Conservation (phyloP, 2,113 vertebrate genomes). For the Cebidichthys violaceus region DNA sequence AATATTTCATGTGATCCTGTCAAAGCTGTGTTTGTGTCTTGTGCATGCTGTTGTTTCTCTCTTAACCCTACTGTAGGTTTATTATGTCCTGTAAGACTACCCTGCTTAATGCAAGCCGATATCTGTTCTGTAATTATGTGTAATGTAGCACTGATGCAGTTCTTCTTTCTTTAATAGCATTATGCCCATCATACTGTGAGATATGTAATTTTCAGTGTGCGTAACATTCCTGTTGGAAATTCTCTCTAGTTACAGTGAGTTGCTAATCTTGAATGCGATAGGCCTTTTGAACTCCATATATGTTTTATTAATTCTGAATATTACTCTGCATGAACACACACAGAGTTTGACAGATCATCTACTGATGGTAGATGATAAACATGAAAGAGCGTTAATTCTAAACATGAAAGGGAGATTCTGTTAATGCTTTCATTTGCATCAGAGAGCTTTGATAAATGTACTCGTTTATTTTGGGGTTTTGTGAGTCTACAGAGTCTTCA, state of each 20-base stretch:
- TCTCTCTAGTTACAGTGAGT: conserved; percentile 14
- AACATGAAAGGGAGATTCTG: conserved; percentile 2
- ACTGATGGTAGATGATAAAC: conserved; percentile 1
- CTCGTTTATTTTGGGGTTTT: conserved; percentile 25
- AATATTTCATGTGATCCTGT: conserved; percentile 50
- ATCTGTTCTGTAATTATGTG: conserved; percentile 57
- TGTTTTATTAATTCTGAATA: conserved; percentile 44
- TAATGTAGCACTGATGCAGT: conserved; percentile 65
- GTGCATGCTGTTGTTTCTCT: conserved; percentile 59
- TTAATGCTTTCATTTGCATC: conserved; percentile 41
- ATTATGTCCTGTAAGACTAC: conserved; percentile 33
- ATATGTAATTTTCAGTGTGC: conserved; percentile 53
- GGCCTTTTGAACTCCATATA: conserved; percentile 40
- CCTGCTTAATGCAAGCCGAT: conserved; percentile 14
- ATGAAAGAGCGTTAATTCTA: conserved; percentile 5
- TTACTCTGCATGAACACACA: conserved; percentile 38
- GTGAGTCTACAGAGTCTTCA: conserved; percentile 48
- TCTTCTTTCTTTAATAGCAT: conserved; percentile 49
- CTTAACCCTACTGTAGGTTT: conserved; percentile 34
- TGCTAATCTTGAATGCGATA: conserved; percentile 28
- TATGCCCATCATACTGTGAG: conserved; percentile 65
- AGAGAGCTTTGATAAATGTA: conserved; percentile 24
- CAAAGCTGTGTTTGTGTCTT: conserved; percentile 60
- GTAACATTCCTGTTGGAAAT: conserved; percentile 12
- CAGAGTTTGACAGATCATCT: conserved; percentile 26